A percentile compares a stretch with the other conserved stretches of the same genome.
Evolutionary conservation across 1,140 invertebrate genomes (phyloP).

Genomic region (Copidosoma floridanum): DNA sequence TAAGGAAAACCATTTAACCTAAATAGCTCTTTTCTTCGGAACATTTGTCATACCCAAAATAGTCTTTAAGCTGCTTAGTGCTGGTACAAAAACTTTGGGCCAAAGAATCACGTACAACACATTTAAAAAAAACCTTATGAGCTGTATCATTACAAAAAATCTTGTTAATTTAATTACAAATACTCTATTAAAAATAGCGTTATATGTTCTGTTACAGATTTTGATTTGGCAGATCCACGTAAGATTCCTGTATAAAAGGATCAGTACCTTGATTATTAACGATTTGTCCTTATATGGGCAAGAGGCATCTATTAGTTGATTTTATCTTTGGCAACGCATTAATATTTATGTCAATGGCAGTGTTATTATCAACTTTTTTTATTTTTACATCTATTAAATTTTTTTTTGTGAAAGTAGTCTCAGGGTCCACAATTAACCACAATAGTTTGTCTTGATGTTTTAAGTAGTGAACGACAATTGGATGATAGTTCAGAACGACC

Average conservation of each 20-base stretch:
- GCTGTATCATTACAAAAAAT: not conserved
- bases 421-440: too few relatives aligned
- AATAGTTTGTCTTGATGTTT: too few relatives aligned
- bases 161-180: not conserved
- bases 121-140: not conserved
- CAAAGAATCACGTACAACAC: not conserved
- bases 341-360: too few relatives aligned
- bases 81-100: not conserved
- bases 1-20: not conserved
- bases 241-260: constrained; percentile 13
- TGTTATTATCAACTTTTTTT: too few relatives aligned
- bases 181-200: not conserved
- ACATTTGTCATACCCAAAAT: not conserved
- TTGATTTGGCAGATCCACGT: constrained; percentile 5
- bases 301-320: not conserved
- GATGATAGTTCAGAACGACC: too few relatives aligned
- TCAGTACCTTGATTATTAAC: not conserved
- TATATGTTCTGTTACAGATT: not conserved
- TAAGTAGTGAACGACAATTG: too few relatives aligned
- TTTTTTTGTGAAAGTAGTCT: too few relatives aligned
- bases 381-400: too few relatives aligned
- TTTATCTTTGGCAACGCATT: constrained; percentile 9
- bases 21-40: not conserved
- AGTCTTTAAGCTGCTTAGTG: not conserved
- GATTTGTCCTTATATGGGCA: constrained; percentile 7